Evolutionary conservation across 2,797 vertebrate genomes (phyloP), one percentile per base, ranked within the genome.

Genomic region (Oryzias dopingdopingensis): DNA sequence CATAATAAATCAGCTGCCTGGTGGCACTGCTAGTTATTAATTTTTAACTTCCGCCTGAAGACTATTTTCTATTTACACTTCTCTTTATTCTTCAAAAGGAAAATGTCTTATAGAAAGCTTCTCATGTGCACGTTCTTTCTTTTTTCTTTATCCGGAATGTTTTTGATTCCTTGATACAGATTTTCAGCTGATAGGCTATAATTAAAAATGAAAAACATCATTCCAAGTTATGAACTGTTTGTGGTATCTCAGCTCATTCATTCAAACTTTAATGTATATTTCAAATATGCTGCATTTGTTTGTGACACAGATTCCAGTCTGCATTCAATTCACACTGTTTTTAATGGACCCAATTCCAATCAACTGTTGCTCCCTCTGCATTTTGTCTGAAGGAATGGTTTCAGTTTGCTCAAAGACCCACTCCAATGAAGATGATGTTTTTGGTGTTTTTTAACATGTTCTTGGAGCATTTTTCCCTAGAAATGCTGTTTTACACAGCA

Each of bases 31-130:
- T 66, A 70, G 57, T 75, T 80, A 76, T 85, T 76, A 72, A 60
- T 79, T 65, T 72, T 76, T 78, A 83, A 86, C 85, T 70, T 50
- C 54, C 23, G 41, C 79, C 82, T 78, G 52, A 82, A 74, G 77
- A 62, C 67, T 67, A 46, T 40, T 69, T 47, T 83, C 84, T 77
- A 59, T 71, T 84, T 81, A 69, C 41, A 45, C 59, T 49, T 18
- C 61, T 82, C 66, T 76, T 82, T 81, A 72, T 79, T 83, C 74
- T 68, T 76, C 40, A 52, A 70, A 74, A 76, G 75, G 67, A 71
- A 77, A 73, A 58, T 62, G 41, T 67, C 62, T 46, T 54, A 70
- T 55, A 75, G 54, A 60, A 72, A 77, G 69, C 56, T 58, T 67
- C 60, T 78, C 47, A 65, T 42, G 22, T 53, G 51, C 42, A 68